Evolutionary conservation across 2,888 invertebrate genomes (phyloP).

Genomic region (Nomada fabriciana): DNA sequence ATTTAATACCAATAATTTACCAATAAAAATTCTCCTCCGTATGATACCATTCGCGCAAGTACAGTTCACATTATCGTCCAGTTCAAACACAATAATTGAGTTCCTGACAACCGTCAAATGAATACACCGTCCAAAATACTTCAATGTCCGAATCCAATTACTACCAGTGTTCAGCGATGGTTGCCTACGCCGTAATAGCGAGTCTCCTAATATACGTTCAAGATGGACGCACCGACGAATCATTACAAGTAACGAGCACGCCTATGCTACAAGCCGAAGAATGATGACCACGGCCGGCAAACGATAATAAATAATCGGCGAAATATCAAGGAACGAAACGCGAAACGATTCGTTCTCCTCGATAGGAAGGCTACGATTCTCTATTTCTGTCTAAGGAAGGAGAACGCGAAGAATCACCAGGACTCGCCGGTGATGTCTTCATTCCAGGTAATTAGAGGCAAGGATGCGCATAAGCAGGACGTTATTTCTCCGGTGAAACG

Average conservation of each 20-base stretch:
- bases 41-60: neutral
- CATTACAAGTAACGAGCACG: constrained; percentile 64
- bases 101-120: constrained; percentile 8
- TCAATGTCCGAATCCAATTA: constrained; percentile 39
- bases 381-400: neutral
- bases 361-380: constrained; percentile 36
- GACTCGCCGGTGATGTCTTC: constrained; percentile 68
- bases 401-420: constrained; percentile 34
- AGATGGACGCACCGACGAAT: constrained; percentile 35
- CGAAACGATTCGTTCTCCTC: constrained; percentile 58
- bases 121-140: constrained; percentile 20
- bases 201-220: constrained; percentile 41
- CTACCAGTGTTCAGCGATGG: constrained; percentile 31
- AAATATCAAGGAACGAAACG: constrained; percentile 64
- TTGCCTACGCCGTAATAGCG: constrained; percentile 7
- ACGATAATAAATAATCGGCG: constrained; percentile 68
- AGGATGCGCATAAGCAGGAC: constrained; percentile 70
- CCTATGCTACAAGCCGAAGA: constrained; percentile 57
- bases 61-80: neutral
- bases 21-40: neutral
- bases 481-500: constrained; percentile 69
- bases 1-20: neutral
- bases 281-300: constrained; percentile 62
- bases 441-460: constrained; percentile 73
- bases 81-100: constrained; percentile 25